Percentiles rank a stretch among this genome's conserved stretches.
These are phyloP conservation scores for Archaeoteleia sp. DNA, from an alignment of 2,888 invertebrate species.

Conservation along the genomic window DNA sequence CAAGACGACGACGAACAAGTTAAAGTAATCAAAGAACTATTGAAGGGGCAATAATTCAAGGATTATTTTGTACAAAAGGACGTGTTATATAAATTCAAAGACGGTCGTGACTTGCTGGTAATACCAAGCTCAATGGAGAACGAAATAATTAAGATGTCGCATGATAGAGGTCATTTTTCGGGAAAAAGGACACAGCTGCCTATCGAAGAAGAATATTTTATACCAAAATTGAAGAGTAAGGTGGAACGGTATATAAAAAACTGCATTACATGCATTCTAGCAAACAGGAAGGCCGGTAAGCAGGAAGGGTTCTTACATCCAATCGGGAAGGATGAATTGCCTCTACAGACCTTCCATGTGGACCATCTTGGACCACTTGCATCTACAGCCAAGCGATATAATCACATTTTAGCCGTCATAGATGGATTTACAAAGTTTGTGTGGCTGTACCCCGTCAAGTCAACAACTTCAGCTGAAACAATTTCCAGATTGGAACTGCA, in stretches of 20 bases:
- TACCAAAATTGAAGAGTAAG: slow-evolving; percentile 21
- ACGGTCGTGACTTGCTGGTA: slow-evolving; percentile 12
- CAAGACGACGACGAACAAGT: slow-evolving; percentile 21
- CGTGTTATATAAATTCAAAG: slow-evolving; percentile 9
- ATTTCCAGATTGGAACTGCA: slow-evolving; percentile 15
- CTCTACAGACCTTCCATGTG: slow-evolving; percentile 25
- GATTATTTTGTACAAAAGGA: slow-evolving; percentile 9
- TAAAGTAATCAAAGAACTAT: slow-evolving; percentile 6
- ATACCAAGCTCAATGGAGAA: slow-evolving; percentile 21
- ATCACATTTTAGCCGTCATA: slow-evolving; percentile 14
- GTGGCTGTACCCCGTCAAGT: slow-evolving; percentile 29
- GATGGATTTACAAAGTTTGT: slow-evolving; percentile 28
- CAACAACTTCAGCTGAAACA: slow-evolving; percentile 20
- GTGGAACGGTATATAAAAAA: slow-evolving; percentile 20
- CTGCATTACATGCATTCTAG: slow-evolving; percentile 24
- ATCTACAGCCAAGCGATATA: slow-evolving; percentile 24
- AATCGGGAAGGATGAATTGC: slow-evolving; percentile 17
- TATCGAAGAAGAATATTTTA: slow-evolving; percentile 18
- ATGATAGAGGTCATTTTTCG: slow-evolving; percentile 23
- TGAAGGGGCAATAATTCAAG: slow-evolving; percentile 9
- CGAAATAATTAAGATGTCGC: slow-evolving; percentile 10
- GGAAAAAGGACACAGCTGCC: slow-evolving; percentile 3
- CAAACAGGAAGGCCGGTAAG: slow-evolving; percentile 28
- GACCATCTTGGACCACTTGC: slow-evolving; percentile 21
- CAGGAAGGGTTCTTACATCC: slow-evolving; percentile 37